phyloP scores from a whole-genome alignment of 92 coral and sea anemone species.

The Porites divaricata region DNA sequence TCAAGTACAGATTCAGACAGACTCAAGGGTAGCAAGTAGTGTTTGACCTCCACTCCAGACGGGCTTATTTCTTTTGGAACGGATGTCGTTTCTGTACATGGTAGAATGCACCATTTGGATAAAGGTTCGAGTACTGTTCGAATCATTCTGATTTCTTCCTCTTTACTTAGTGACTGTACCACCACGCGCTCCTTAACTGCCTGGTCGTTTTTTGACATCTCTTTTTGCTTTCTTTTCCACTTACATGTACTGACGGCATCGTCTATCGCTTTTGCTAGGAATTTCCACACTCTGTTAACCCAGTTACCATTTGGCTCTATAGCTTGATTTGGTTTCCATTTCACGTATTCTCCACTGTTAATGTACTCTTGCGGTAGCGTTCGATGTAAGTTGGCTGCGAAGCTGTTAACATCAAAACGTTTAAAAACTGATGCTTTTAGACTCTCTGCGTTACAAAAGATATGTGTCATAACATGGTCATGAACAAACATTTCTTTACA shows the following conservation, averaged over 20 bases:
- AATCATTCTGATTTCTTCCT: too few species aligned
- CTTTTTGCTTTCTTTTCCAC: background rate
- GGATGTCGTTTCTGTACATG: conserved; percentile 30
- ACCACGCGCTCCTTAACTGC: background rate
- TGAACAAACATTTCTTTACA: conserved; percentile 73
- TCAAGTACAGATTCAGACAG: too few species aligned
- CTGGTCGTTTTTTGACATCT: background rate
- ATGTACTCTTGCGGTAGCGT: background rate
- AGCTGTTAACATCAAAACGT: conserved; percentile 53
- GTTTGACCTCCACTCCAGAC: background rate
- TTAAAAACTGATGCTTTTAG: conserved; percentile 41
- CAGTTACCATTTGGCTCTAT: conserved; percentile 26
- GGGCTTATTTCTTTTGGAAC: background rate
- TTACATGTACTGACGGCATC: too few species aligned
- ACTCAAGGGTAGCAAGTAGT: conserved; percentile 37
- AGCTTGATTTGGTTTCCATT: conserved; percentile 40
- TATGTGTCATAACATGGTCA: background rate
- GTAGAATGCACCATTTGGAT: conserved; percentile 44
- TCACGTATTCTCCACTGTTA: conserved; percentile 19
- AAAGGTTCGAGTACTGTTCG: conserved; percentile 37
- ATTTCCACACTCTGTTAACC: conserved; percentile 62
- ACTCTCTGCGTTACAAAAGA: conserved; percentile 18
- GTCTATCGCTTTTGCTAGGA: conserved; percentile 13
- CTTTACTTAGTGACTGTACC: background rate
- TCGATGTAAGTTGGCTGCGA: conserved; percentile 57